Conservation (phyloP, 2,888 invertebrate species). For the Drosophila parthenogenetica region DNA sequence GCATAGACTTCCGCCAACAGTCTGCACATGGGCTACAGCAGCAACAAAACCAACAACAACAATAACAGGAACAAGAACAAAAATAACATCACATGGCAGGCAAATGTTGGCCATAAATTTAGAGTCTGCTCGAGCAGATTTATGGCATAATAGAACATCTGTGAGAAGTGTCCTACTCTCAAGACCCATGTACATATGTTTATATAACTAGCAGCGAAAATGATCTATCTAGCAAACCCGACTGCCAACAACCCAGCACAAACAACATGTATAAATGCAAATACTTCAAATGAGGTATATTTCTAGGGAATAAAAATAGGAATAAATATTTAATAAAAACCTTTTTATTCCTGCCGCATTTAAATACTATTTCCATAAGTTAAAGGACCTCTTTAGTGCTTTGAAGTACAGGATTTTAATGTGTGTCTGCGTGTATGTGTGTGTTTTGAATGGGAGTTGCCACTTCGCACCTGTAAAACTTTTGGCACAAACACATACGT, state of each 20-base stretch:
- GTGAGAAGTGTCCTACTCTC: conserved; percentile 40
- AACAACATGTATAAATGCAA: no score
- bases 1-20: conserved; percentile 12
- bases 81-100: conserved; percentile 18
- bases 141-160: conserved; percentile 48
- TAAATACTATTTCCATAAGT: background rate
- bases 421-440: conserved; percentile 5
- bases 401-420: background rate
- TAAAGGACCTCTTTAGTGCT: no score
- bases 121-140: conserved; percentile 46
- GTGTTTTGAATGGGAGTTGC: conserved; percentile 12
- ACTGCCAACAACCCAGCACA: background rate
- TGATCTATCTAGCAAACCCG: background rate
- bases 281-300: no score
- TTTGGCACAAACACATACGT: conserved; percentile 17
- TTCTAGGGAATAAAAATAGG: no score
- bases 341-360: no score
- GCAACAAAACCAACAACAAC: background rate
- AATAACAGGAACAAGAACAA: background rate
- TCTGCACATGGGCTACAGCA: background rate
- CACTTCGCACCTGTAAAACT: conserved; percentile 36
- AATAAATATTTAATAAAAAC: no score
- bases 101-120: conserved; percentile 61
- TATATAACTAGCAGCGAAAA: background rate
- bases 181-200: conserved; percentile 9